Conservation (phyloP, 2,797 vertebrate genomes). For the Chelon auratus region DNA sequence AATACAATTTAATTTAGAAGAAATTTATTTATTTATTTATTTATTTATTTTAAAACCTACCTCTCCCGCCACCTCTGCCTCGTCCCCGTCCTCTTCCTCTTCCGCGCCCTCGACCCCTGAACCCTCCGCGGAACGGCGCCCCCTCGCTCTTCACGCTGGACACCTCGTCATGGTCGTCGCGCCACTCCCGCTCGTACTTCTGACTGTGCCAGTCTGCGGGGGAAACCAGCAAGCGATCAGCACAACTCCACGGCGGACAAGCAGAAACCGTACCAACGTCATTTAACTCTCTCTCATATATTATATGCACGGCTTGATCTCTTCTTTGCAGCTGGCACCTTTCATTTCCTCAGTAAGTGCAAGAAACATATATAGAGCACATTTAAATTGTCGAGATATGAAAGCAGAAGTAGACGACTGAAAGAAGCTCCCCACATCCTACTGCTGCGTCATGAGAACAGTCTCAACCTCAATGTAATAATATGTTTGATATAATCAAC, state of each 20-base stretch:
- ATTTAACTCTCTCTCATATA: no score
- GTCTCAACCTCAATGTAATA: neutral
- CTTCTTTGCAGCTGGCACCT: neutral
- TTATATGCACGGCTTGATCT: neutral
- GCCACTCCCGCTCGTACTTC: constrained; percentile 93
- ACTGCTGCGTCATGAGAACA: constrained; percentile 46
- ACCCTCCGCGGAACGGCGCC: constrained; percentile 92
- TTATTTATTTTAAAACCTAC: constrained; percentile 9
- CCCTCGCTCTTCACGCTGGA: constrained; percentile 98
- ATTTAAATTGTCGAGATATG: constrained; percentile 9
- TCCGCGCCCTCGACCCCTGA: constrained; percentile 92
- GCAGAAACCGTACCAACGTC: no score
- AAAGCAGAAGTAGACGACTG: constrained; percentile 52
- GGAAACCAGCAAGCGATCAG: neutral
- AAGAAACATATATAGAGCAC: neutral
- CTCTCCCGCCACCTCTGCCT: constrained; percentile 88
- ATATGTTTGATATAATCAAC: no score
- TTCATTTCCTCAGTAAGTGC: constrained; percentile 7
- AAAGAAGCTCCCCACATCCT: constrained; percentile 39
- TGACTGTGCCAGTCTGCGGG: constrained; percentile 92
- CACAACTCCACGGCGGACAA: neutral
- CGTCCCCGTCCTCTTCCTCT: constrained; percentile 92
- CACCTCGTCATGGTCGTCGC: constrained; percentile 94
- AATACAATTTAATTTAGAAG: neutral
- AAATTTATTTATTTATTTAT: no score